These are phyloP conservation scores for Ophion ellenae DNA, from an alignment of 2,888 invertebrate genomes.

Conservation along the genomic window DNA sequence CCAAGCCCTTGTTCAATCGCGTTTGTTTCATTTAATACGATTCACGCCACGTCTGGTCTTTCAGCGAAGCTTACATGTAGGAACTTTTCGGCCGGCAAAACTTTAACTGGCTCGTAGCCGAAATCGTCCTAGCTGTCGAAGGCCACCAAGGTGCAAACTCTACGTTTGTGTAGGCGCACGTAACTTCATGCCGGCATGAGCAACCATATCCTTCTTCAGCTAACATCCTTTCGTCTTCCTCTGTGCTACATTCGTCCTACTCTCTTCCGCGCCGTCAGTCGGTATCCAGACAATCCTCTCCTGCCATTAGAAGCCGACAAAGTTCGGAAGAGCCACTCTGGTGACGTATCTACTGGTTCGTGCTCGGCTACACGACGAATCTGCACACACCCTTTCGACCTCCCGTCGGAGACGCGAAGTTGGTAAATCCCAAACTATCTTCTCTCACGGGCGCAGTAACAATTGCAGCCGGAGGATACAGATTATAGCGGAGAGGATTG, in stretches of 20 bases:
- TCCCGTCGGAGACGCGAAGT: conserved; percentile 40
- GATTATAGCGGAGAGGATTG: conserved; percentile 25
- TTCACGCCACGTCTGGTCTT: conserved; percentile 1
- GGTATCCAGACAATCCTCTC: conserved; percentile 50
- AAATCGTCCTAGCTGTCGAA: conserved; percentile 13
- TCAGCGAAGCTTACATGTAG: neutral
- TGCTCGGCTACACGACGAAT: conserved; percentile 54
- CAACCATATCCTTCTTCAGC: conserved; percentile 30
- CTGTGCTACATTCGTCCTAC: conserved; percentile 31
- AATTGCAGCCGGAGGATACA: conserved; percentile 46
- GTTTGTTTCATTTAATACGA: conserved; percentile 17
- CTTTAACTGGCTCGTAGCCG: conserved; percentile 14
- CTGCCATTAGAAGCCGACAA: conserved; percentile 63
- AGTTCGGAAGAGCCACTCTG: conserved; percentile 68
- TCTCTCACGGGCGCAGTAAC: conserved; percentile 15
- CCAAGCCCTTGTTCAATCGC: conserved; percentile 7
- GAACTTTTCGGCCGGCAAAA: conserved; percentile 12
- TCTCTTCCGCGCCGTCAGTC: conserved; percentile 19
- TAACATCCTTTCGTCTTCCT: conserved; percentile 25
- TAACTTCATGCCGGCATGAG: conserved; percentile 46
- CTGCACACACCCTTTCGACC: conserved; percentile 22
- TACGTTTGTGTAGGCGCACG: conserved; percentile 14
- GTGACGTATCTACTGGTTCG: conserved; percentile 67
- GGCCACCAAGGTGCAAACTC: conserved; percentile 25
- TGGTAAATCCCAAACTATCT: conserved; percentile 42